Base-by-base conservation (phyloP, 2,888 invertebrate genomes). In the Lasioglossum malachurum region DNA sequence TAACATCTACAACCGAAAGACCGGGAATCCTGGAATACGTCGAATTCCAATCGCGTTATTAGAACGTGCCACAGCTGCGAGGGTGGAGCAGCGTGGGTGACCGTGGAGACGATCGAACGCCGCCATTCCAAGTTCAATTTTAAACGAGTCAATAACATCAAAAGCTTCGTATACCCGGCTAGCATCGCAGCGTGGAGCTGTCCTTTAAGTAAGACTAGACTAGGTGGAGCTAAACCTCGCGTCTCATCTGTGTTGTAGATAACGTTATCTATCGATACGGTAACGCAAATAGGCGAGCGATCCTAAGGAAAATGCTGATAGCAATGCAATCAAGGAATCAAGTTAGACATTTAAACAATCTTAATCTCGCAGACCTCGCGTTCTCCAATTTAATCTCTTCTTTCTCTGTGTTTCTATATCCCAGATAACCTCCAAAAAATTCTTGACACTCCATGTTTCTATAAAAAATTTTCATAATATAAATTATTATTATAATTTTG, bases 71-170 rank as follows among this genome's bases (percentile, higher is more conserved):
- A 72, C 82, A 83, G 81, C 75, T 67, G 57, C 79, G 38, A 57
- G 67, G 75, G 35, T 16, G n/a, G n/a, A 49, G 57, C 57, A n/a
- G 49, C 23, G 53, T 41, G 27, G 12, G 72, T 16, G 60, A 49
- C 5, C 57, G 44, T 27, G 27, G 46, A 71, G 72, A 78, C 88
- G 67, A 83, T 86, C 76, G 80, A 84, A 80, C 57, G 76, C 49
- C 44, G 69, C 16, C 16, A 76, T 60, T 75, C 83, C 74, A 84
- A 88, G 91, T 91, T 88, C 89, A 92, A 93, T 93, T 94, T 93
- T 91, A 93, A 91, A 92, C 92, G 91, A 92, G 92, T 91, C 92
- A 94, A 94, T 93, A 94, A 94, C 94, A 94, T 94, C 94, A 94
- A 94, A 94, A 94, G 94, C 93, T 93, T 91, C 83, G 87, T 82